Conservation (phyloP, 2,113 vertebrate species). For the Hystrix cristata region DNA sequence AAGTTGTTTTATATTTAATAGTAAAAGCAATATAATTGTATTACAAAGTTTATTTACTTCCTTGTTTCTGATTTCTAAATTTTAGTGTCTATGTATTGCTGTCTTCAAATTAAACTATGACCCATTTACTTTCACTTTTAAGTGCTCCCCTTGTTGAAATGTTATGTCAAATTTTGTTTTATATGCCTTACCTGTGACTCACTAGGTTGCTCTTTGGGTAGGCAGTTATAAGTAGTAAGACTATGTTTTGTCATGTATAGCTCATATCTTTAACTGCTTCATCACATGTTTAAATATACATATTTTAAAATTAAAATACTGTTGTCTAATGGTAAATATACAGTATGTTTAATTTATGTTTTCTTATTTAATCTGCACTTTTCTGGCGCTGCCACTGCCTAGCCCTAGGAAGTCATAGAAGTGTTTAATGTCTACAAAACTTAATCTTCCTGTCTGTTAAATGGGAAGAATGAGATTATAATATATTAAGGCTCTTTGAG, state of each 20-base stretch:
- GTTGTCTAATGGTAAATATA: slow-evolving; percentile 27
- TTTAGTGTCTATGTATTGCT: slow-evolving; percentile 71
- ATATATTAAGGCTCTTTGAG: background rate
- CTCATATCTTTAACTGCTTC: slow-evolving; percentile 31
- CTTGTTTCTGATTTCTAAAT: slow-evolving; percentile 73
- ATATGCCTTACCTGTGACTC: slow-evolving; percentile 76
- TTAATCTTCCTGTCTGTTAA: slow-evolving; percentile 21
- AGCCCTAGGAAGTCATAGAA: background rate
- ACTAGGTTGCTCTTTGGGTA: slow-evolving; percentile 65
- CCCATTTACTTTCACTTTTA: slow-evolving; percentile 73
- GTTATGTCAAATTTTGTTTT: slow-evolving; percentile 81
- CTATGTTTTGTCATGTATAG: background rate
- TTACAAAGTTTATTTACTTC: slow-evolving; percentile 51
- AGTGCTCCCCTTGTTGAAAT: slow-evolving; percentile 68
- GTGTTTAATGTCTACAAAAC: background rate
- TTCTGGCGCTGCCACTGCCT: background rate
- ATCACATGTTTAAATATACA: background rate
- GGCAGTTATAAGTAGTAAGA: background rate
- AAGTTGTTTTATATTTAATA: slow-evolving; percentile 78
- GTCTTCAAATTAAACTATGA: slow-evolving; percentile 84
- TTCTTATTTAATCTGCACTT: background rate
- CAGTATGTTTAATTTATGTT: slow-evolving; percentile 8
- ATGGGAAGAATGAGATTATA: background rate
- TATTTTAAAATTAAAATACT: background rate
- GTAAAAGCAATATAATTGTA: slow-evolving; percentile 66